Conservation (phyloP, 2,113 vertebrate genomes). For the Sebastes schlegelii region DNA sequence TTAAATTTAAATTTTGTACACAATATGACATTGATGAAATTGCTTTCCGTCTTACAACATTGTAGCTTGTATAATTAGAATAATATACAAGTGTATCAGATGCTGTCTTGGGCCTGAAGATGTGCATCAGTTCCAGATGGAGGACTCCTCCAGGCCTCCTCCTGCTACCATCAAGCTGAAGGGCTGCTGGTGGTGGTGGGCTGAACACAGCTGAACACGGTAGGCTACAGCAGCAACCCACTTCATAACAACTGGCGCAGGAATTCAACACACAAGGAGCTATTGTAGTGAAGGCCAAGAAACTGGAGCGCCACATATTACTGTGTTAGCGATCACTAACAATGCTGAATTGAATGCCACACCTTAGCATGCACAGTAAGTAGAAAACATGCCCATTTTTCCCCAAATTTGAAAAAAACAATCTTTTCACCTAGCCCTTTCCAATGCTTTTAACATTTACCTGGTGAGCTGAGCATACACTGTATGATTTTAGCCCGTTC, state of each 20-base stretch:
- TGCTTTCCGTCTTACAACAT: conserved; percentile 41
- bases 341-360: neutral
- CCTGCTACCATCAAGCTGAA: conserved; percentile 11
- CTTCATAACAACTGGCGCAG: conserved; percentile 50
- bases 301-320: neutral
- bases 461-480: no score
- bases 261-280: conserved; percentile 29
- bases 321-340: conserved; percentile 7
- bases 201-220: conserved; percentile 31
- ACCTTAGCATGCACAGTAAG: neutral
- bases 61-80: conserved; percentile 53
- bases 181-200: conserved; percentile 26
- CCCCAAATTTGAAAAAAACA: no score
- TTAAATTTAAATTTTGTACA: conserved; percentile 49
- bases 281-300: conserved; percentile 17
- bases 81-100: conserved; percentile 43
- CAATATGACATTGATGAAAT: conserved; percentile 61
- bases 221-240: conserved; percentile 42
- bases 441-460: no score
- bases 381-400: neutral
- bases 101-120: conserved; percentile 39
- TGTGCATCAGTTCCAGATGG: conserved; percentile 18
- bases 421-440: no score
- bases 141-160: conserved; percentile 33
- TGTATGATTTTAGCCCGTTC: no score